phyloP scores from a whole-genome alignment of 2,113 vertebrate species.

The Sebastes fasciatus region DNA sequence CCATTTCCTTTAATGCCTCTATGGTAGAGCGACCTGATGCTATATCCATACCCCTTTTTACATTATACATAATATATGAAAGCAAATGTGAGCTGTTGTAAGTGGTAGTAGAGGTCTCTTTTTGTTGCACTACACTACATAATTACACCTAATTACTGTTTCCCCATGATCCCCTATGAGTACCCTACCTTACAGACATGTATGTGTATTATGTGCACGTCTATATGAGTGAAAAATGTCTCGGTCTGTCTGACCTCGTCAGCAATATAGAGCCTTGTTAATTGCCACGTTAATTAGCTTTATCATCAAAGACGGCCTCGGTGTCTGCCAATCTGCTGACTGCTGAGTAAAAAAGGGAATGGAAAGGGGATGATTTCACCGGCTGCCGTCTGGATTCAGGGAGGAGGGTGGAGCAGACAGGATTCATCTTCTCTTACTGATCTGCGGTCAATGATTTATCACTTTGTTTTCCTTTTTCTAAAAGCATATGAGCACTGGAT shows the following conservation, averaged over 20 bases:
- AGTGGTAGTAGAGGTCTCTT: neutral
- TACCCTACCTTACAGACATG: neutral
- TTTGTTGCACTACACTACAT: neutral
- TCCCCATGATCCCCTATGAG: conserved; percentile 8
- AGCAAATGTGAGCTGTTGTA: neutral
- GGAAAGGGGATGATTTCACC: conserved; percentile 23
- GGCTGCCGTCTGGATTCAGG: conserved; percentile 27
- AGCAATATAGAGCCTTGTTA: conserved; percentile 59
- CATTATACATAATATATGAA: neutral
- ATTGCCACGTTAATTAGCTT: conserved; percentile 73
- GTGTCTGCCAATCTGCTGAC: conserved; percentile 59
- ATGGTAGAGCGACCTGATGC: neutral
- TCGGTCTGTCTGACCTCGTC: conserved; percentile 36
- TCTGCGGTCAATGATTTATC: conserved; percentile 66
- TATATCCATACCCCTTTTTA: neutral
- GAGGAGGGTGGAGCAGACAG: conserved; percentile 47
- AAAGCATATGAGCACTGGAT: conserved; percentile 28
- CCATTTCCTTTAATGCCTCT: neutral
- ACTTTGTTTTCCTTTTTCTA: conserved; percentile 64
- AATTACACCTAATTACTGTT: conserved; percentile 37
- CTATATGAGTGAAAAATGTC: neutral
- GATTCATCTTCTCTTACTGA: conserved; percentile 61
- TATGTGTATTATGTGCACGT: neutral
- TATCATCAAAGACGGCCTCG: conserved; percentile 50
- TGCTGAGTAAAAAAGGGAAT: conserved; percentile 32